These are phyloP conservation scores for Octomys mimax DNA, from an alignment of 2,797 vertebrate genomes.

Conservation along the genomic window DNA sequence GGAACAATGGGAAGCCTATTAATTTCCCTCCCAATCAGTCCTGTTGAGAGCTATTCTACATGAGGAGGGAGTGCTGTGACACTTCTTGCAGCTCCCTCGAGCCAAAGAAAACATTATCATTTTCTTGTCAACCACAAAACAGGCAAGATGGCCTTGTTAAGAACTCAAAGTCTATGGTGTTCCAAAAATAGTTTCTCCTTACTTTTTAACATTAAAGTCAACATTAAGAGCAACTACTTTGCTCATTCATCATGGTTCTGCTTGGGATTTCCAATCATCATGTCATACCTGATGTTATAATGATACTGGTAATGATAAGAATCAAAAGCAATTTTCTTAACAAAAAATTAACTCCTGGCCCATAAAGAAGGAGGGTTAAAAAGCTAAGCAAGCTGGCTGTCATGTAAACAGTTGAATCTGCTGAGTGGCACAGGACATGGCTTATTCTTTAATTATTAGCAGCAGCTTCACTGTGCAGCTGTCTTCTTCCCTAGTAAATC, in stretches of 20 bases:
- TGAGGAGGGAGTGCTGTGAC: neutral
- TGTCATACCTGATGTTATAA: conserved; percentile 18
- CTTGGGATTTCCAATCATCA: neutral
- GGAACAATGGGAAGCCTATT: conserved; percentile 68
- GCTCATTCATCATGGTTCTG: conserved; percentile 32
- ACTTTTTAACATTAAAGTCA: conserved; percentile 17
- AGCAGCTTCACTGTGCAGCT: conserved; percentile 38
- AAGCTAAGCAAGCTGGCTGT: neutral
- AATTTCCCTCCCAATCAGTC: conserved; percentile 49
- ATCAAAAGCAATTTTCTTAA: conserved; percentile 32
- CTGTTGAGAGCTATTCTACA: conserved; percentile 7
- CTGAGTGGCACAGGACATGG: neutral
- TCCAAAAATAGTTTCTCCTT: conserved; percentile 50
- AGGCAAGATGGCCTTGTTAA: conserved; percentile 5
- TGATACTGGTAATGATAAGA: neutral
- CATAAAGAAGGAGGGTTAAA: neutral
- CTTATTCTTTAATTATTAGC: conserved; percentile 44
- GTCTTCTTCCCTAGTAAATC: conserved; percentile 50
- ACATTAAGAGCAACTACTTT: conserved; percentile 38
- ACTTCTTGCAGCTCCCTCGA: neutral
- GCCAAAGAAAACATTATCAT: conserved; percentile 18
- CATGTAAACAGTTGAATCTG: conserved; percentile 18
- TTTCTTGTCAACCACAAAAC: conserved; percentile 19
- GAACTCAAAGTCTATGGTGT: neutral
- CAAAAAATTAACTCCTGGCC: conserved; percentile 24